Percentiles rank a stretch among this genome's conserved stretches.
Evolutionary conservation across 1,140 invertebrate species (phyloP).

Genomic region (Melitaea cinxia): DNA sequence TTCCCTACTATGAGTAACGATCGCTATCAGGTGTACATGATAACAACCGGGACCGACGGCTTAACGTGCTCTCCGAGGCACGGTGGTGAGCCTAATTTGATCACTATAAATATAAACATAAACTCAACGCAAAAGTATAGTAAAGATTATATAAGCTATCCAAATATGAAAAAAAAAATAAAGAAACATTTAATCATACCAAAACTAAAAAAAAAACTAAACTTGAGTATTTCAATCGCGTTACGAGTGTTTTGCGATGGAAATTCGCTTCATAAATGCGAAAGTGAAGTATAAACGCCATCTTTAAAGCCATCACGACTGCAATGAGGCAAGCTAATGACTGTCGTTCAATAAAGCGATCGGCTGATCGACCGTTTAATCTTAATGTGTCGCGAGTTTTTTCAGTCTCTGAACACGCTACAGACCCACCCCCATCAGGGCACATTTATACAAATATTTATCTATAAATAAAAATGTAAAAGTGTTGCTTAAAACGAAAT

Average conservation of each 20-base stretch:
- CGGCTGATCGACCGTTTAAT: constrained; percentile 33
- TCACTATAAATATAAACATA: too few species aligned
- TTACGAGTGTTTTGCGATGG: background rate
- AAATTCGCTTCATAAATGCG: constrained; percentile 1
- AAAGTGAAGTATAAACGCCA: constrained; percentile 24
- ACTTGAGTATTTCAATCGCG: background rate
- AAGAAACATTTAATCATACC: too few species aligned
- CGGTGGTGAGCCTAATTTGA: too few species aligned
- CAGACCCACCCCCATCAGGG: background rate
- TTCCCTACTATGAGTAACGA: too few species aligned
- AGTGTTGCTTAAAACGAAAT: background rate
- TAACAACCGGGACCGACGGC: too few species aligned
- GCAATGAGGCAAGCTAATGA: constrained; percentile 36
- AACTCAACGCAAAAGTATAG: too few species aligned
- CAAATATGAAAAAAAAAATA: too few species aligned
- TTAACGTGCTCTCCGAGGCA: too few species aligned
- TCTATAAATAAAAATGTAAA: too few species aligned
- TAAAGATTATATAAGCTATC: too few species aligned
- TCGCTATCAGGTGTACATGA: too few species aligned
- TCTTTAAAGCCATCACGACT: constrained; percentile 28
- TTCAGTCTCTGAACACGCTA: constrained; percentile 10
- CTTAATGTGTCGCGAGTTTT: constrained; percentile 31
- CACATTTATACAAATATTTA: background rate
- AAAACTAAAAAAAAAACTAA: too few species aligned
- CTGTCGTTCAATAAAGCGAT: constrained; percentile 37